Conservation (phyloP, 2,888 invertebrate genomes). For the Teleiodes luculella region DNA sequence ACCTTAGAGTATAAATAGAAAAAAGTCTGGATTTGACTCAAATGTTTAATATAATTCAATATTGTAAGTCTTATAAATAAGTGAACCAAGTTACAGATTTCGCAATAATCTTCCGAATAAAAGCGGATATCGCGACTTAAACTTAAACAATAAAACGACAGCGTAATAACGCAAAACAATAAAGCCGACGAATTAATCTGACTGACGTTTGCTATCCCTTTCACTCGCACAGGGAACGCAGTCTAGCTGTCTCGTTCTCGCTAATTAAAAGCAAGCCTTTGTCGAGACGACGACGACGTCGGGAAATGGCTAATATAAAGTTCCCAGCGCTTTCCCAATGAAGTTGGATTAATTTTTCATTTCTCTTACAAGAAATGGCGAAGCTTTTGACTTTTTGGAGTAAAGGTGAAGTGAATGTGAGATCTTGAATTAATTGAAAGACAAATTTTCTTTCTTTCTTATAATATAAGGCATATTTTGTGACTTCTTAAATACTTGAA, state of each 20-base stretch:
- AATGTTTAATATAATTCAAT: background rate
- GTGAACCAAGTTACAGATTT: background rate
- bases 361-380: background rate
- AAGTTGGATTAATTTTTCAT: constrained; percentile 10
- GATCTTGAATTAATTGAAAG: too few species aligned
- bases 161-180: constrained; percentile 5
- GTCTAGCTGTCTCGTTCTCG: background rate
- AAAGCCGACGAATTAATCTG: constrained; percentile 4
- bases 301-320: constrained; percentile 8
- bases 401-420: background rate
- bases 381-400: background rate
- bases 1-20: too few species aligned
- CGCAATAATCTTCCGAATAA: constrained; percentile 2
- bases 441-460: too few species aligned
- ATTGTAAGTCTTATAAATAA: background rate
- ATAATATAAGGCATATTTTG: too few species aligned
- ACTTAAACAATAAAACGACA: constrained; percentile 9
- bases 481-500: too few species aligned
- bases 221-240: background rate
- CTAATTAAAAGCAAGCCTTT: constrained; percentile 7
- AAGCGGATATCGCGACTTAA: constrained; percentile 2
- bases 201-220: background rate
- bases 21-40: too few species aligned
- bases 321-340: background rate
- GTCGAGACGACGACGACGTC: background rate